Conservation (phyloP, 2,113 vertebrate species). For the Manacus vitellinus region DNA sequence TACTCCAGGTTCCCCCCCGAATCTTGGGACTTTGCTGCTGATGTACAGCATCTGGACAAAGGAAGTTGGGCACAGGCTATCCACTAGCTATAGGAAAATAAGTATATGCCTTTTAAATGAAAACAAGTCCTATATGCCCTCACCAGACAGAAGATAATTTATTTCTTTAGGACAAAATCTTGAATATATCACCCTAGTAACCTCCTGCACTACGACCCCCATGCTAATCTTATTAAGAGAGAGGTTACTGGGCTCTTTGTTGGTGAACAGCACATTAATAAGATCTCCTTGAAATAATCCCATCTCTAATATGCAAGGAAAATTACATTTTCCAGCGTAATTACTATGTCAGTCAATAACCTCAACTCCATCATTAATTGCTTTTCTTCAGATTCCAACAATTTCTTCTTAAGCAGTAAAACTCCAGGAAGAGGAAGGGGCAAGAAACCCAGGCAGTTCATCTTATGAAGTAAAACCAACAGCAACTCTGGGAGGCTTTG, state of each 20-base stretch:
- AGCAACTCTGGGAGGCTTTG: neutral
- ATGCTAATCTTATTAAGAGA: slow-evolving; percentile 69
- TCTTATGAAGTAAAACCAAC: neutral
- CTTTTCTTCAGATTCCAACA: slow-evolving; percentile 59
- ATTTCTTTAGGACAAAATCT: slow-evolving; percentile 61
- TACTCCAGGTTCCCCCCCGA: neutral
- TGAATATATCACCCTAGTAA: slow-evolving; percentile 44
- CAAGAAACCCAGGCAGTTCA: neutral
- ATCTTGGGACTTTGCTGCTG: neutral
- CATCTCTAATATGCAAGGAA: slow-evolving; percentile 67
- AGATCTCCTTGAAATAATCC: slow-evolving; percentile 73
- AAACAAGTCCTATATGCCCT: neutral
- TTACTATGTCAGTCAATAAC: slow-evolving; percentile 70
- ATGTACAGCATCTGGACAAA: neutral
- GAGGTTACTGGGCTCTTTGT: slow-evolving; percentile 62
- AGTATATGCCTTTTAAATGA: neutral
- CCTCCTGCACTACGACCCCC: slow-evolving; percentile 46
- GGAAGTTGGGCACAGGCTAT: neutral
- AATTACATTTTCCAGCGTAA: slow-evolving; percentile 73
- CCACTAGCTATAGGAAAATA: neutral
- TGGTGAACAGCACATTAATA: slow-evolving; percentile 67
- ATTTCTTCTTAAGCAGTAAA: slow-evolving; percentile 33
- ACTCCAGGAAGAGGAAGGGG: neutral
- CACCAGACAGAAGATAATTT: slow-evolving; percentile 20
- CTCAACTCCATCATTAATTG: slow-evolving; percentile 60